phyloP scores from a whole-genome alignment of 2,888 invertebrate species.

The Nipponacmea schrenckii region DNA sequence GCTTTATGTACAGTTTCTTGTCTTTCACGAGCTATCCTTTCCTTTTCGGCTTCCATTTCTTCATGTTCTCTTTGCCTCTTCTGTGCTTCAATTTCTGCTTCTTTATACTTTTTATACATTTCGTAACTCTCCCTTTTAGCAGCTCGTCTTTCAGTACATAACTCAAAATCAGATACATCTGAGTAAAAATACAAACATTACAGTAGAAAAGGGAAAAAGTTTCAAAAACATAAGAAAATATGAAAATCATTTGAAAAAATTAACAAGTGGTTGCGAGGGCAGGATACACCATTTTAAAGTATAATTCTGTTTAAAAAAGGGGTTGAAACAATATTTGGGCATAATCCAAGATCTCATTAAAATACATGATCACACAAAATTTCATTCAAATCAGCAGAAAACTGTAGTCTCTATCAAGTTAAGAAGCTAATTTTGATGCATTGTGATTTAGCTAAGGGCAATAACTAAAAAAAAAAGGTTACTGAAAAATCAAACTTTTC shows the following conservation, averaged over 20 bases:
- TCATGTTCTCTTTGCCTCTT: slow-evolving; percentile 50
- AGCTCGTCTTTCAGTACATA: slow-evolving; percentile 77
- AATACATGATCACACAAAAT: too few species aligned
- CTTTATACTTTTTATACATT: slow-evolving; percentile 47
- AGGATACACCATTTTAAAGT: too few species aligned
- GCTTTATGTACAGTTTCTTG: slow-evolving; percentile 58
- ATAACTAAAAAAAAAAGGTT: too few species aligned
- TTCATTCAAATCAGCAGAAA: too few species aligned
- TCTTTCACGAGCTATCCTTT: slow-evolving; percentile 50
- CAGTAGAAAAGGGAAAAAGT: not conserved
- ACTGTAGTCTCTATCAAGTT: too few species aligned
- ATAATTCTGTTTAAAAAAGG: too few species aligned
- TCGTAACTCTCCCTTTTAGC: slow-evolving; percentile 62
- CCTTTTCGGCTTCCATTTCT: slow-evolving; percentile 51
- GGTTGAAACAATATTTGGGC: too few species aligned
- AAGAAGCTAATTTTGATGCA: too few species aligned
- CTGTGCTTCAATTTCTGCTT: slow-evolving; percentile 72
- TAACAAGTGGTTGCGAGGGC: too few species aligned
- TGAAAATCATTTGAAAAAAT: not conserved
- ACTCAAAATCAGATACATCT: slow-evolving; percentile 71
- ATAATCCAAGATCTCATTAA: too few species aligned
- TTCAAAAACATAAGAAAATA: not conserved
- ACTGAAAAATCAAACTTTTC: too few species aligned
- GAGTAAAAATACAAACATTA: slow-evolving; percentile 24
- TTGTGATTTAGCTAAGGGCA: too few species aligned